Evolutionary conservation across 2,888 invertebrate species (phyloP), one percentile per base, ranked within the genome.

Genomic region (Siphonodentalium dalli): DNA sequence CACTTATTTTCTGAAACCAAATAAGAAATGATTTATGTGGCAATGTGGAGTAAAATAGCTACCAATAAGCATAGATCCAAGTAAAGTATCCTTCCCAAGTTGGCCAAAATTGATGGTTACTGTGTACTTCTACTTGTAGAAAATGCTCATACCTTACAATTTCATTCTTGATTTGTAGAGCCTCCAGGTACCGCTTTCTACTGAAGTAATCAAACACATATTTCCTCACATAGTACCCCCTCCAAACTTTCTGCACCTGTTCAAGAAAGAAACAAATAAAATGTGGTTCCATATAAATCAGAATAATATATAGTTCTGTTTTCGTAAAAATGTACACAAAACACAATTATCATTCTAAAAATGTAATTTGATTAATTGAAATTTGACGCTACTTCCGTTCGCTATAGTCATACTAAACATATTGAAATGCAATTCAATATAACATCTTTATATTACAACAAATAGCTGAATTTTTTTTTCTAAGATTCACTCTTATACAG

Each of bases 181-280:
- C 72, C 35, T 77, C 75, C 21, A 81, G 63, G 61, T 81, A 80
- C 35, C 74, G 60, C 63, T 78, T 79, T 37, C 78, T 61, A 52
- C 75, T 76, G 70, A 76, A 73, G 60, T 74, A 80, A 63, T 81
- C 76, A 60, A 72, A 78, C 24, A 79, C 68, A 67, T 79, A 80
- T 61, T 79, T 81, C 50, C 82, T 65, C n/a, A 74, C 71, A 62
- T 78, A 79, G 58, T 71, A 81, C 4, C 80, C 82, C 57, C 78
- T 62, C 82, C 82, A 82, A 13, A 74, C 60, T 57, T 79, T 81
- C 58, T 82, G 82, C 26, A 81, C 70, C 77, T 80, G 65, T 20
- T 61, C 58, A 27, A 2, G 9, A 46, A 33, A 49, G 21, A 35
- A 7, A 31, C 6, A 26, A 26, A 42, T 31, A 42, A 42, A 29